Conservation (phyloP, 2,888 invertebrate species). For the Danaus chrysippus region DNA sequence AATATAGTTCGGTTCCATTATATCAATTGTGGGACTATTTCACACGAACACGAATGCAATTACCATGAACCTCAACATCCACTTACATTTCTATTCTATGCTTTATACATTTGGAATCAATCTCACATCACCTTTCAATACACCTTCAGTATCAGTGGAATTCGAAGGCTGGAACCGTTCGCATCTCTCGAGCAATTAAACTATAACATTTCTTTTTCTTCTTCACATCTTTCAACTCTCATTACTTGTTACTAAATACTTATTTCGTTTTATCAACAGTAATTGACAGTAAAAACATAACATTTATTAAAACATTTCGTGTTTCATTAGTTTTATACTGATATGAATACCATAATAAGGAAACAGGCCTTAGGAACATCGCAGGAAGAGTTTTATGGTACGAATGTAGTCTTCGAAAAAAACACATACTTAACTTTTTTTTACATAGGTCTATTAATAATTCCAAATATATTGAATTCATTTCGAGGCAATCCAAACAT, state of each 20-base stretch:
- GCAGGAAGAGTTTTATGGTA: conserved; percentile 63
- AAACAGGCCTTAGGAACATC: conserved; percentile 54
- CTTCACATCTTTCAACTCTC: background rate
- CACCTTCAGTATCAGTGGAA: conserved; percentile 31
- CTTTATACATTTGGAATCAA: conserved; percentile 36
- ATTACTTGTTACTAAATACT: background rate
- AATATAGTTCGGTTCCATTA: background rate
- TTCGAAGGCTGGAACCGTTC: conserved; percentile 28
- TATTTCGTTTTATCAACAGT: too few relatives aligned
- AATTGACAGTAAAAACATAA: too few relatives aligned
- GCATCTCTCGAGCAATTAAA: conserved; percentile 16
- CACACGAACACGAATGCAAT: conserved; percentile 53
- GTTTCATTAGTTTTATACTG: background rate
- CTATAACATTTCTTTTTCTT: background rate
- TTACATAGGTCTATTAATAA: too few relatives aligned
- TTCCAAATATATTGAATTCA: too few relatives aligned
- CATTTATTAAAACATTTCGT: background rate
- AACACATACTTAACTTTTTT: too few relatives aligned
- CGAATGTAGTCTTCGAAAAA: conserved; percentile 21
- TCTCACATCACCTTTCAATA: conserved; percentile 35
- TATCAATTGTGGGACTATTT: conserved; percentile 4
- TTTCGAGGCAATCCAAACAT: too few relatives aligned
- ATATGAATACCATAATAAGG: conserved; percentile 39
- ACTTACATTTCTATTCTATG: conserved; percentile 38
- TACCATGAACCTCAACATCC: conserved; percentile 47